A percentile compares a stretch with the other conserved stretches of the same genome.
Conservation (phyloP, 2,797 vertebrate species). For the Myiotriccus ornatus region DNA sequence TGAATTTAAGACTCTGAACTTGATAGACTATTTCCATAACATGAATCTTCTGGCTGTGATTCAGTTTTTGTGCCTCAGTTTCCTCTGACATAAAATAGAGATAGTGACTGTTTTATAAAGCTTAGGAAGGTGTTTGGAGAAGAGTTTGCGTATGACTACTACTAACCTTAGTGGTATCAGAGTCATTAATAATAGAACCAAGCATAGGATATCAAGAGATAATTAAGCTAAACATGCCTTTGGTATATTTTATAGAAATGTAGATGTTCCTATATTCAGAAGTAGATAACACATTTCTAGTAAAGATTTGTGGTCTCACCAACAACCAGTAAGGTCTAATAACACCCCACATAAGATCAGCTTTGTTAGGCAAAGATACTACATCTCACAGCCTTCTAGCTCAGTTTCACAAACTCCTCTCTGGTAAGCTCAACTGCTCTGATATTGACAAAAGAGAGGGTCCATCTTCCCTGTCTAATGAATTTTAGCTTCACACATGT, state of each 20-base stretch:
- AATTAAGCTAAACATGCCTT: background rate
- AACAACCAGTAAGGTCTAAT: background rate
- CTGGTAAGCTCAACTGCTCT: background rate
- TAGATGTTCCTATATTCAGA: background rate
- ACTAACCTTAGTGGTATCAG: background rate
- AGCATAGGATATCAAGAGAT: background rate
- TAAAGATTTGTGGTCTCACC: background rate
- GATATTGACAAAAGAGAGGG: background rate
- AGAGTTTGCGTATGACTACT: background rate
- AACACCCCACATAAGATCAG: rapidly evolving
- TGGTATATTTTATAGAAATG: background rate
- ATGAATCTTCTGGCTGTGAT: background rate
- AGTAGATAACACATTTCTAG: background rate
- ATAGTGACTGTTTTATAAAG: background rate
- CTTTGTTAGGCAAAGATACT: background rate
- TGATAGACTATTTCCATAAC: background rate
- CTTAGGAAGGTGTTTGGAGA: background rate
- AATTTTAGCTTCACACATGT: background rate
- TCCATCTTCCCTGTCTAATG: background rate
- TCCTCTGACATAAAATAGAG: background rate
- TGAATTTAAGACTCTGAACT: background rate
- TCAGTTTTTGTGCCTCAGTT: background rate
- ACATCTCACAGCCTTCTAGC: background rate
- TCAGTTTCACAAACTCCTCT: background rate
- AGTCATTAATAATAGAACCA: background rate